Evolutionary conservation across 2,113 vertebrate species (phyloP).

Genomic region (Indicator indicator): DNA sequence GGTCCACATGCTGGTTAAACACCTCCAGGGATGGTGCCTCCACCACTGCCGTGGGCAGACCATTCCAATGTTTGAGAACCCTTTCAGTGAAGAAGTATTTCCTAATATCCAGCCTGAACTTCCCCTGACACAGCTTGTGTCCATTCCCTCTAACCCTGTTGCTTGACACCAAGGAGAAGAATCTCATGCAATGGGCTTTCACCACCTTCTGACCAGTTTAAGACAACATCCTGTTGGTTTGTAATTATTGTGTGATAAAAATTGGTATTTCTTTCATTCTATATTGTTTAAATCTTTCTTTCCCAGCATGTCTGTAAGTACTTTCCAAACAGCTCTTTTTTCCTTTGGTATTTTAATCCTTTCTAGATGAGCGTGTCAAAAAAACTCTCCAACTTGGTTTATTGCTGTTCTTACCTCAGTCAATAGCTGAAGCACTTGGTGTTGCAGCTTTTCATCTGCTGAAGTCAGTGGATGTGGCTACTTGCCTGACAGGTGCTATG

Average conservation of each 20-base stretch:
- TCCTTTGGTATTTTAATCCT: not conserved
- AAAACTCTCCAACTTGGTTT: not conserved
- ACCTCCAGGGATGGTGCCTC: too few relatives aligned
- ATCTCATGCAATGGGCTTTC: not conserved
- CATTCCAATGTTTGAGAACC: too few relatives aligned
- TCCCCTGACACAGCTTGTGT: too few relatives aligned
- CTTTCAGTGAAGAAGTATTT: too few relatives aligned
- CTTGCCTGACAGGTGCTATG: not conserved
- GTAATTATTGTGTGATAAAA: not conserved
- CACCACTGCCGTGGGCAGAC: too few relatives aligned
- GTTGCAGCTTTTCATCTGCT: not conserved
- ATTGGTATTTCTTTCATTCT: not conserved
- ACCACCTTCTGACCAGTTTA: not conserved
- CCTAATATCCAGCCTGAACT: too few relatives aligned
- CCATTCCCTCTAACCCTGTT: too few relatives aligned
- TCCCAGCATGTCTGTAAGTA: not conserved
- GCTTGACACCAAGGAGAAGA: too few relatives aligned
- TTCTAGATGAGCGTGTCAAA: not conserved
- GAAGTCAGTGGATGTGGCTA: not conserved
- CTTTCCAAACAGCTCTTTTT: not conserved
- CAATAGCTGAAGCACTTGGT: not conserved
- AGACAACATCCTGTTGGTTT: not conserved
- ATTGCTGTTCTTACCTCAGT: not conserved
- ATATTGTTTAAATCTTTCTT: not conserved
- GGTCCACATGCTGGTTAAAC: too few relatives aligned